A percentile compares a stretch with the other conserved stretches of the same genome.
Conservation (phyloP, 2,797 vertebrate genomes). For the Eulemur coronatus region DNA sequence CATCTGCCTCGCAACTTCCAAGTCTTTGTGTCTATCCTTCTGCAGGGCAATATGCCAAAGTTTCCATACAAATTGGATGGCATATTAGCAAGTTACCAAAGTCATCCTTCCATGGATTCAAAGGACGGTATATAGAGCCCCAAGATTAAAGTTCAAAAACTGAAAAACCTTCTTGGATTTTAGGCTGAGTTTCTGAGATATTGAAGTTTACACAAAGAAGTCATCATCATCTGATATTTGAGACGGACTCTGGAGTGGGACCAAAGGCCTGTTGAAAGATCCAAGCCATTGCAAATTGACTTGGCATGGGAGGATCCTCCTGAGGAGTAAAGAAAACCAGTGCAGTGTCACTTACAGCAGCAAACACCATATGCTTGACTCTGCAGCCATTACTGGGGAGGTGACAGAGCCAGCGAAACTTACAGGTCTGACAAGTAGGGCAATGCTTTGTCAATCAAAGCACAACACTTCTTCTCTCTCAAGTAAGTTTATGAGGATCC, state of each 20-base stretch:
- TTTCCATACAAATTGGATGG: constrained; percentile 7
- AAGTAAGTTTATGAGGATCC: constrained; percentile 30
- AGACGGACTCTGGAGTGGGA: constrained; percentile 76
- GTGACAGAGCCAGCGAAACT: constrained; percentile 72
- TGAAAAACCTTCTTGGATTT: constrained; percentile 31
- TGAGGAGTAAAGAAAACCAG: constrained; percentile 76
- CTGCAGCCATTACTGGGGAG: constrained; percentile 72
- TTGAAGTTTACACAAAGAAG: constrained; percentile 44
- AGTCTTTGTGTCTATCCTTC: background rate
- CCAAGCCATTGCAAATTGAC: constrained; percentile 83
- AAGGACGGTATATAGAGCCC: background rate
- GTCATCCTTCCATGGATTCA: background rate
- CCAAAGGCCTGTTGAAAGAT: constrained; percentile 79
- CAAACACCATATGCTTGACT: constrained; percentile 83
- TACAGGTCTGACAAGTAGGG: constrained; percentile 64
- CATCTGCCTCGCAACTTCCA: constrained; percentile 33
- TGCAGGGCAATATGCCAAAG: background rate
- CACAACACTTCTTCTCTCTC: constrained; percentile 48
- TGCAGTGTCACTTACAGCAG: constrained; percentile 76
- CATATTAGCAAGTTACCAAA: background rate
- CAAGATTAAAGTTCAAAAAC: constrained; percentile 14
- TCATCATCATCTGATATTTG: constrained; percentile 67
- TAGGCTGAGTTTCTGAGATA: constrained; percentile 54
- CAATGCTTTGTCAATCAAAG: constrained; percentile 53
- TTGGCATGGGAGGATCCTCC: constrained; percentile 81